phyloP scores from a whole-genome alignment of 2,113 vertebrate genomes.

The Sitta europaea region DNA sequence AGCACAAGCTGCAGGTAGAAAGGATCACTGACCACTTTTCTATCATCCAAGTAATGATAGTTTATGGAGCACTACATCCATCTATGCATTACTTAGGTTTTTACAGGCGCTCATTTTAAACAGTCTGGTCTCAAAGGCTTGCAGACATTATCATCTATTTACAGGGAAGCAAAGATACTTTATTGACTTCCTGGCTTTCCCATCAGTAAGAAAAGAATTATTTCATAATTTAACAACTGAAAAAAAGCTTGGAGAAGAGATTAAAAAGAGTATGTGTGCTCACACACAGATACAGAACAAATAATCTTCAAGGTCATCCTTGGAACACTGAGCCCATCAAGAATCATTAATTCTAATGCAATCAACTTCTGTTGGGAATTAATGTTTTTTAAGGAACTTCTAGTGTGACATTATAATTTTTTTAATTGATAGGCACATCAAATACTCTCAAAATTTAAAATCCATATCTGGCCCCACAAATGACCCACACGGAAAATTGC shows the following conservation, averaged over 20 bases:
- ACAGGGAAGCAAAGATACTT: not conserved
- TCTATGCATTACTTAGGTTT: not conserved
- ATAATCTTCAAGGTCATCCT: not conserved
- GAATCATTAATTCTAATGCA: not conserved
- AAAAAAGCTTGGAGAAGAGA: not conserved
- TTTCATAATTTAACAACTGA: not conserved
- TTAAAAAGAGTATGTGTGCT: not conserved
- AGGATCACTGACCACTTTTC: not conserved
- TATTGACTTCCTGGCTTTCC: not conserved
- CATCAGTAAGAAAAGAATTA: not conserved
- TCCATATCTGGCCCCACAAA: rapidly evolving
- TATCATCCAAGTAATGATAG: not conserved
- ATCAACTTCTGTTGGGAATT: not conserved
- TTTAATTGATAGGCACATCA: not conserved
- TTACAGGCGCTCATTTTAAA: not conserved
- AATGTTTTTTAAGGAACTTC: not conserved
- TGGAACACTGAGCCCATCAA: not conserved
- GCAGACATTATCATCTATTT: not conserved
- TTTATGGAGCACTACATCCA: not conserved
- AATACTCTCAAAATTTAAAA: not conserved
- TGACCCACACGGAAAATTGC: not conserved
- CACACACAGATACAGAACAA: not conserved
- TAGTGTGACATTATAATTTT: not conserved
- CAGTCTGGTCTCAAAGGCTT: not conserved
- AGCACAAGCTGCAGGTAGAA: not conserved